Evolutionary conservation across 1,140 invertebrate species (phyloP).

Genomic region (Hyles euphorbiae): DNA sequence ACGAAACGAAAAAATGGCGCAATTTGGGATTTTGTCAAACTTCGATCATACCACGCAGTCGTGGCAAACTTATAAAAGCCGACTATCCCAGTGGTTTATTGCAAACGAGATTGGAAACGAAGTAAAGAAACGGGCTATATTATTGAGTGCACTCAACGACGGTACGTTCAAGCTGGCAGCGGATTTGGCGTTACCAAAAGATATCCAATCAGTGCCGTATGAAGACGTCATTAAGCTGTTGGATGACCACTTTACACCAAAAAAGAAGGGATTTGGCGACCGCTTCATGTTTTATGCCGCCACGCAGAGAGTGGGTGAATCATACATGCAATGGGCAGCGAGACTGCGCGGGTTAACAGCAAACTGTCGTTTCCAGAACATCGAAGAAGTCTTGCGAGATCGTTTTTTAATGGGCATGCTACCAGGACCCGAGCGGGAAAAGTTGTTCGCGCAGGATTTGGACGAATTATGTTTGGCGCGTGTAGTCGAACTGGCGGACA

Average conservation of each 20-base stretch:
- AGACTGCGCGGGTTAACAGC: constrained; percentile 29
- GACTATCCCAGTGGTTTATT: no score
- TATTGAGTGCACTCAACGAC: constrained; percentile 27
- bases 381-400: constrained; percentile 12
- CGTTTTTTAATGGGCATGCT: no score
- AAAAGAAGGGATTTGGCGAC: constrained; percentile 27
- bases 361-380: constrained; percentile 21
- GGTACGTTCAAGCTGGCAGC: constrained; percentile 26
- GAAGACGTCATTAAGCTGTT: constrained; percentile 24
- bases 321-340: constrained; percentile 28
- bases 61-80: no score
- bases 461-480: no score
- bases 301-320: constrained; percentile 19
- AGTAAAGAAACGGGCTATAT: constrained; percentile 12
- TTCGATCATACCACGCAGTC: no score
- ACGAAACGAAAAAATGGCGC: no score
- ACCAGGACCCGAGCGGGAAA: constrained; percentile 25
- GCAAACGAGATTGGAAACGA: background rate
- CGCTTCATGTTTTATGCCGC: constrained; percentile 31
- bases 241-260: constrained; percentile 29
- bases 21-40: no score
- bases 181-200: constrained; percentile 27
- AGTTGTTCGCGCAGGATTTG: background rate
- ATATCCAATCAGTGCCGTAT: constrained; percentile 23
- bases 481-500: no score